phyloP scores from a whole-genome alignment of 2,888 invertebrate genomes.

The Aethes cnicana region DNA sequence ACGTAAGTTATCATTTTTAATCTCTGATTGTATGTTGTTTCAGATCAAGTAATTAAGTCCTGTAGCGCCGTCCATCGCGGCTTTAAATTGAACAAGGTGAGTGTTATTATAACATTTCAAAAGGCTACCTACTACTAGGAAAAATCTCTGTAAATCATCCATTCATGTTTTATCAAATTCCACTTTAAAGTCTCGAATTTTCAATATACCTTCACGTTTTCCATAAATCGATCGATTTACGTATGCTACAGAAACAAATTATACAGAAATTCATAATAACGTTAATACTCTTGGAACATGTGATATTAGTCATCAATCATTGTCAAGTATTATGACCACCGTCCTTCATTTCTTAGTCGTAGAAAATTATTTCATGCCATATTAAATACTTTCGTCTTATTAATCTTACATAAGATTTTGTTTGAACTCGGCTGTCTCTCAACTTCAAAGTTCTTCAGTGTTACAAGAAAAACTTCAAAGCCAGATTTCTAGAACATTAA shows the following conservation, averaged over 20 bases:
- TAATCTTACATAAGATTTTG: constrained; percentile 3
- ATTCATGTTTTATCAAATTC: too few relatives aligned
- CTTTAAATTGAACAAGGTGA: constrained; percentile 66
- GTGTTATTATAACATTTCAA: too few relatives aligned
- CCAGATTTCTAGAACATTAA: constrained; percentile 17
- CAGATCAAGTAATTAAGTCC: constrained; percentile 72
- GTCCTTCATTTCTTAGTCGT: constrained; percentile 1
- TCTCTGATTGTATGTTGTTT: background rate
- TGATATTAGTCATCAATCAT: background rate
- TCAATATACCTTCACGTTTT: too few relatives aligned
- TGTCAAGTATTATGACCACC: background rate
- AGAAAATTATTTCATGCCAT: constrained; percentile 8
- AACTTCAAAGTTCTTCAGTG: constrained; percentile 4
- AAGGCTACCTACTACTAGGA: too few relatives aligned
- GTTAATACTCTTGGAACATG: background rate
- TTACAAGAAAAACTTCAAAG: constrained; percentile 24
- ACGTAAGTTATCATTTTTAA: too few relatives aligned
- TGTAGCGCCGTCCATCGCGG: constrained; percentile 67
- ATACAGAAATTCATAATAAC: background rate
- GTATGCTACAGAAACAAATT: too few relatives aligned
- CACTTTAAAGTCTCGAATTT: background rate
- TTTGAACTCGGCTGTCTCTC: constrained; percentile 13
- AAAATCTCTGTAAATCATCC: too few relatives aligned
- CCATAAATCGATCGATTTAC: too few relatives aligned
- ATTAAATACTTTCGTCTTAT: constrained; percentile 20